These are phyloP conservation scores for Anolis apletophallus DNA, from an alignment of 2,797 vertebrate species.

Conservation along the genomic window DNA sequence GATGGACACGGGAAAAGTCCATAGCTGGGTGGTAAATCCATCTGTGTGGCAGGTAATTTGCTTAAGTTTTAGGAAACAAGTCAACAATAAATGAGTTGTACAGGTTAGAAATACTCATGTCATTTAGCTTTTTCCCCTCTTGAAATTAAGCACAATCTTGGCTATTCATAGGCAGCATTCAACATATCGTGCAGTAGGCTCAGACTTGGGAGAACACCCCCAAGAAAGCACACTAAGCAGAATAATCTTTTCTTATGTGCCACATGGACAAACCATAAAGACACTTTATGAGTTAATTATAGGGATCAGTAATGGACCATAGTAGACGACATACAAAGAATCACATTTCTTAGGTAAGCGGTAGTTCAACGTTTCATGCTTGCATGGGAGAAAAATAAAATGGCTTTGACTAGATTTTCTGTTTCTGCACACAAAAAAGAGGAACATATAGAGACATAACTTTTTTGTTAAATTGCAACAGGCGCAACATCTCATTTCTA, in stretches of 20 bases:
- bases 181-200: no score
- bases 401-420: background rate
- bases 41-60: background rate
- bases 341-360: background rate
- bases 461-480: background rate
- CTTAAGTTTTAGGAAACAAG: background rate
- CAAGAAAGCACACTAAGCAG: background rate
- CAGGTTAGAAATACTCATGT: background rate
- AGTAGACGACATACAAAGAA: background rate
- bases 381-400: background rate
- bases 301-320: background rate
- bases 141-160: background rate
- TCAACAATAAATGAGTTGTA: background rate
- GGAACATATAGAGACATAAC: background rate
- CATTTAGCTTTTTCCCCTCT: background rate
- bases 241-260: no score
- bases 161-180: background rate
- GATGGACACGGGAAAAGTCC: background rate
- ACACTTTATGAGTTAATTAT: background rate
- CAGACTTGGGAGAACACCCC: background rate
- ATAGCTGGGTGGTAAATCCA: accelerated
- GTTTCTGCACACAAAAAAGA: background rate
- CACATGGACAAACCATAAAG: background rate
- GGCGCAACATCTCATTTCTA: background rate
- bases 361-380: background rate